Evolutionary conservation across 2,888 invertebrate genomes (phyloP), one percentile per base, ranked within the genome.

Genomic region (Gymnocheta viridis): DNA sequence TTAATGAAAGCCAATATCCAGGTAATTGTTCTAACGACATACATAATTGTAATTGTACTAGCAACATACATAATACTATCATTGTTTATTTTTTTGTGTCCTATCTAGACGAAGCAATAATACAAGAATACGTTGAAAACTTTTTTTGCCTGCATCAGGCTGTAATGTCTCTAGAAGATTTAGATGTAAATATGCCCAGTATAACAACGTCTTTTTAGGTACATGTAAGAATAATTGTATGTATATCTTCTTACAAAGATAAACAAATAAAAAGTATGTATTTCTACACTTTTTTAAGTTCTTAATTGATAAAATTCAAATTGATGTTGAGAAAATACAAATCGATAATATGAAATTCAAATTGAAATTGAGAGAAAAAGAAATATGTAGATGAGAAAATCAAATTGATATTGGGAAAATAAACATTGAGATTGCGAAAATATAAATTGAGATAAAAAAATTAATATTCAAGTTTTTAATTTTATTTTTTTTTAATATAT

Each of bases 1-100:
- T 88, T 76, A n/a, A n/a, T n/a, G 86, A 86, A 56, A 89, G 91
- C 87, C 90, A 90, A 17, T 91, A 91, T 87, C 89, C 91, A 66
- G 89, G 89, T 89, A 86, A 85, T 32, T 49, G 5, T 6, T 17
- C 2, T 27, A 69, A 44, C 2, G 19, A 10, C 4, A 60, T 22
- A 19, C 5, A n/a, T n/a, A n/a, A n/a, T n/a, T 51, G 9, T 24
- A 38, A 38, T 38, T 12, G 7, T 64, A n/a, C 41, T n/a, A 38
- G n/a, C 2, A 4, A 56, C 4, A 1, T 19, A n/a, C 1, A 29
- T 22, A 38, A 19, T 19, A 12, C 9, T 24, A 44, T 47, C n/a
- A n/a, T n/a, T n/a, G n/a, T n/a, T n/a, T n/a, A n/a, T n/a, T n/a
- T n/a, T n/a, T n/a, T n/a, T n/a, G n/a, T n/a, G n/a, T 58, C 22